Base-by-base conservation (phyloP, 1,140 invertebrate genomes). In the Drosophila serrata region DNA sequence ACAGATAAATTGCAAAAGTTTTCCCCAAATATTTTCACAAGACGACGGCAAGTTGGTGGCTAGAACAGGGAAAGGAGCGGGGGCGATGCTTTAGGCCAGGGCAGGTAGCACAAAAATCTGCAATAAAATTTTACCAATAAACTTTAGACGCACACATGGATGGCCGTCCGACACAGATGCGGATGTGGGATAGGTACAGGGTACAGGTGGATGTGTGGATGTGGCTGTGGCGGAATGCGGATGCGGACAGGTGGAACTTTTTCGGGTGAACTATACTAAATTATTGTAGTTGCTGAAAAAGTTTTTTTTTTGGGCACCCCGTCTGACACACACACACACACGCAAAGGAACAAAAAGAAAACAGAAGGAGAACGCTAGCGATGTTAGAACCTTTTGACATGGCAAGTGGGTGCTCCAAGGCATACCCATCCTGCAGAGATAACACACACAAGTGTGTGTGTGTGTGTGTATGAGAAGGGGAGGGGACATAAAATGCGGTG, bases 91-190 rank as follows among this genome's bases (percentile, higher is more conserved):
- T 22, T 42, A 33, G 61, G 48, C 49, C 68, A 33, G 29, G 33
- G 60, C 61, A 68, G 46, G 62, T 73, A 61, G 77, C 73, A 60
- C 85, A 90, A 85, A 88, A 88, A 88, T 88, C 81, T 88, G 85
- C 85, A 88, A 88, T 88, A 88, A 90, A 90, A 88, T 88, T 88
- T 90, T 90, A 90, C 85, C 85, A 88, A 88, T 88, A 88, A 88
- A 88, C 85, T 88, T 88, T 88, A 70, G 80, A 87, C 85, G 57
- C 73, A 81, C 80, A 82, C 75, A 79, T 69, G 75, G 58, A 59
- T 57, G 46, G 65, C 27, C 42, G 64, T 53, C 61, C 61, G 19
- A 64, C 60, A 70, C 68, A 63, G 67, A 64, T 78, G 79, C 37
- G 56, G 35, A 74, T 63, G 68, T 29, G 55, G 24, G 11, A 33